Evolutionary conservation across 2,113 vertebrate genomes (phyloP).

Genomic region (Mionectes macconnelli): DNA sequence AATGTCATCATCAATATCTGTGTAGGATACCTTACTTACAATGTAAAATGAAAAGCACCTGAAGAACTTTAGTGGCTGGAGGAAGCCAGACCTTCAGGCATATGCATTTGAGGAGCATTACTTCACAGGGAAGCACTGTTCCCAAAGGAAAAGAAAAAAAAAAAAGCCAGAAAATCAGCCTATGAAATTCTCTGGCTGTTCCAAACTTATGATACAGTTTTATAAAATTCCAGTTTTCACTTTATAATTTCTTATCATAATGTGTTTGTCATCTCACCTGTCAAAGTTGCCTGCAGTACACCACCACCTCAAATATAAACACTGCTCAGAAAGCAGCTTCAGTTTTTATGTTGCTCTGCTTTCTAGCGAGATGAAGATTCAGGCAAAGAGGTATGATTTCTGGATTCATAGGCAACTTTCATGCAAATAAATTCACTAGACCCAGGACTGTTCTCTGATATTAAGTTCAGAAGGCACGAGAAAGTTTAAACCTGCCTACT

Average conservation of each 20-base stretch:
- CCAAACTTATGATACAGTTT: not conserved
- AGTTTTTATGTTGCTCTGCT: not conserved
- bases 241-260: not conserved
- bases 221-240: not conserved
- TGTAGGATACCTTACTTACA: not conserved
- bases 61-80: not conserved
- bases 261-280: not conserved
- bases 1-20: not conserved
- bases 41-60: not conserved
- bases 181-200: not conserved
- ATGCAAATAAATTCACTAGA: not conserved
- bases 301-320: not conserved
- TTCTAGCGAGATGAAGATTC: not conserved
- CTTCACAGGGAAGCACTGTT: not conserved
- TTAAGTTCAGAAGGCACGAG: not conserved
- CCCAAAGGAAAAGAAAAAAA: not conserved
- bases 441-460: not conserved
- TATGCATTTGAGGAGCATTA: not conserved
- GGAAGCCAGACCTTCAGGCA: not conserved
- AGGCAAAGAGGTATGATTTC: not conserved
- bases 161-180: not conserved
- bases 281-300: not conserved
- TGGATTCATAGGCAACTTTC: not conserved
- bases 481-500: not conserved
- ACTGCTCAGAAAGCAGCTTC: not conserved